phyloP scores from a whole-genome alignment of 2,797 vertebrate genomes.

The Pantherophis alleghaniensis region DNA sequence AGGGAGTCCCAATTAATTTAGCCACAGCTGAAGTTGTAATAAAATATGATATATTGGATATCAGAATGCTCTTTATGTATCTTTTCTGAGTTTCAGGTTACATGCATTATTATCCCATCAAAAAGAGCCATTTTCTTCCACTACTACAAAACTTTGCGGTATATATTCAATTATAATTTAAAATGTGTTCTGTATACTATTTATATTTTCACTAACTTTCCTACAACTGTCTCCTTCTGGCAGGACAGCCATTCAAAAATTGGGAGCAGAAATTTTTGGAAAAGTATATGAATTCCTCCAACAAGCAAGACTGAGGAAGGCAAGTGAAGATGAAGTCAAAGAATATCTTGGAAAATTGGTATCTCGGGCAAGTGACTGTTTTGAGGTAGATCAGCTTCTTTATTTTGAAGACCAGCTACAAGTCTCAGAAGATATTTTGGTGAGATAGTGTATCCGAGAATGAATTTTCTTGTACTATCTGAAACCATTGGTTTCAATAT shows the following conservation, averaged over 20 bases:
- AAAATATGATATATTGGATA: background rate
- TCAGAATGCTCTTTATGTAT: background rate
- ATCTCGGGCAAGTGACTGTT: slow-evolving; percentile 68
- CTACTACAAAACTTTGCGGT: background rate
- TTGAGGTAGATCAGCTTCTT: slow-evolving; percentile 83
- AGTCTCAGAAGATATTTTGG: slow-evolving; percentile 4
- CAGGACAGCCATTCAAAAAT: slow-evolving; percentile 73
- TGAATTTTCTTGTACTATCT: background rate
- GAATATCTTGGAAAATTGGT: slow-evolving; percentile 67
- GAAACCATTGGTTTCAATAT: background rate
- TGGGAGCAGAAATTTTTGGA: slow-evolving; percentile 74
- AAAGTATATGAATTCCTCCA: slow-evolving; percentile 76
- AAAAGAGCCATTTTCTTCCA: background rate
- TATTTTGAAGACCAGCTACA: slow-evolving; percentile 80
- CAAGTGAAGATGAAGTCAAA: slow-evolving; percentile 67
- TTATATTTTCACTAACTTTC: background rate
- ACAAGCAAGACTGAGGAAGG: slow-evolving; percentile 60
- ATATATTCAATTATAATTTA: background rate
- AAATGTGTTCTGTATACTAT: background rate
- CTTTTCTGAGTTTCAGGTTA: background rate
- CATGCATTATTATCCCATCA: background rate
- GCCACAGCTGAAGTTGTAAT: background rate
- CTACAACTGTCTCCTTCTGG: slow-evolving; percentile 3
- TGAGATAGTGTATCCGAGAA: background rate
- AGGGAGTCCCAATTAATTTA: too few relatives aligned